Conservation (phyloP, 2,113 vertebrate genomes). For the Aspidoscelis tigris region DNA sequence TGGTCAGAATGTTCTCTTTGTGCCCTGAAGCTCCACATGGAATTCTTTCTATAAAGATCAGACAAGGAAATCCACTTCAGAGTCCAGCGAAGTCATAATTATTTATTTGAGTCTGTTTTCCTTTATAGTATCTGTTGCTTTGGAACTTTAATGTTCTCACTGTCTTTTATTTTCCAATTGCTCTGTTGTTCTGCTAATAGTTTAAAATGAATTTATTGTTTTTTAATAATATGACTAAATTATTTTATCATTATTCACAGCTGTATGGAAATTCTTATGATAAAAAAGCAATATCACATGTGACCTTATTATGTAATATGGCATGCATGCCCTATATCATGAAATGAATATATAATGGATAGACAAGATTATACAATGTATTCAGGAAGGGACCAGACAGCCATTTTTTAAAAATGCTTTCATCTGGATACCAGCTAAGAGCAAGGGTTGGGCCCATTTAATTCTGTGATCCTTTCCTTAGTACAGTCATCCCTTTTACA, state of each 20-base stretch:
- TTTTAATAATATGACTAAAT: not conserved
- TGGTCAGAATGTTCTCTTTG: not conserved
- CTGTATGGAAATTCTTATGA: too few species aligned
- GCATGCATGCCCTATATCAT: too few species aligned
- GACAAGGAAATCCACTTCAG: not conserved
- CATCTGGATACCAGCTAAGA: too few species aligned
- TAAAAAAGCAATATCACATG: too few species aligned
- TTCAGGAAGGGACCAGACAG: too few species aligned
- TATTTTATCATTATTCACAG: not conserved
- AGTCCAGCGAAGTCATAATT: not conserved
- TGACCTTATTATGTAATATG: too few species aligned
- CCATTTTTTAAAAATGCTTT: too few species aligned
- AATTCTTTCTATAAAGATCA: not conserved
- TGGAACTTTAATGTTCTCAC: not conserved
- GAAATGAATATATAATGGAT: not conserved
- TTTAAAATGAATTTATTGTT: not conserved
- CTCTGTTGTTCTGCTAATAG: not conserved
- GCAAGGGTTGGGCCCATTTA: too few species aligned
- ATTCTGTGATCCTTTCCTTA: too few species aligned
- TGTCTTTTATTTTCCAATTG: not conserved
- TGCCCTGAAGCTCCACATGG: not conserved
- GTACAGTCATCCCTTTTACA: too few species aligned
- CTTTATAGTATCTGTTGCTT: not conserved
- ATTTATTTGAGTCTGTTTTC: not conserved
- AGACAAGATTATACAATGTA: too few species aligned